Percentiles rank a stretch among this genome's conserved stretches.
Conservation (phyloP, 2,888 invertebrate genomes). For the Baronia brevicornis region DNA sequence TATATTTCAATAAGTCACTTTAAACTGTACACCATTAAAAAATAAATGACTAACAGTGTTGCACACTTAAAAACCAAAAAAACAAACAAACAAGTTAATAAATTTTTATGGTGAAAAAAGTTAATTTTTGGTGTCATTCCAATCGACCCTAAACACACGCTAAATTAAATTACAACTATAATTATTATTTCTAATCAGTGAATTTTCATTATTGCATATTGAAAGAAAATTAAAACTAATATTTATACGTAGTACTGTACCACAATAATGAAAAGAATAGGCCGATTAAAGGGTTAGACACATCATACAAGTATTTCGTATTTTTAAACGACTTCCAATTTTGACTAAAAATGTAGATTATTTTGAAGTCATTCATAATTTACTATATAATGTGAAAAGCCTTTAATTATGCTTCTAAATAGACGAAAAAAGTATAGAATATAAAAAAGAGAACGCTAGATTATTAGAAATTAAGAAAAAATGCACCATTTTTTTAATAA, state of each 20-base stretch:
- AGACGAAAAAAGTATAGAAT: too few relatives aligned
- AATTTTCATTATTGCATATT: constrained; percentile 6
- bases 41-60: constrained; percentile 25
- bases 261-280: constrained; percentile 1
- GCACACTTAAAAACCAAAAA: constrained; percentile 25
- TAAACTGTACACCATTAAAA: constrained; percentile 12
- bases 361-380: too few relatives aligned
- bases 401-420: too few relatives aligned
- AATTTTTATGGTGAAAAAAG: constrained; percentile 18
- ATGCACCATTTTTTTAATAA: too few relatives aligned
- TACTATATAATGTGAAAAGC: too few relatives aligned
- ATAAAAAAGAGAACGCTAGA: too few relatives aligned
- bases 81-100: constrained; percentile 23
- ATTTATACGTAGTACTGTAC: constrained; percentile 1
- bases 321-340: too few relatives aligned
- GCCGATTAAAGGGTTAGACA: too few relatives aligned
- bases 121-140: constrained; percentile 30
- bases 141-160: constrained; percentile 21
- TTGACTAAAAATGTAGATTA: too few relatives aligned
- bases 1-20: too few relatives aligned
- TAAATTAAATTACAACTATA: constrained; percentile 15
- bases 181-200: constrained; percentile 18
- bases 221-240: constrained; percentile 13
- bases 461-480: too few relatives aligned
- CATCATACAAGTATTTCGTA: too few relatives aligned